phyloP scores from a whole-genome alignment of 2,113 vertebrate genomes.

The Vulpes ferrilata region DNA sequence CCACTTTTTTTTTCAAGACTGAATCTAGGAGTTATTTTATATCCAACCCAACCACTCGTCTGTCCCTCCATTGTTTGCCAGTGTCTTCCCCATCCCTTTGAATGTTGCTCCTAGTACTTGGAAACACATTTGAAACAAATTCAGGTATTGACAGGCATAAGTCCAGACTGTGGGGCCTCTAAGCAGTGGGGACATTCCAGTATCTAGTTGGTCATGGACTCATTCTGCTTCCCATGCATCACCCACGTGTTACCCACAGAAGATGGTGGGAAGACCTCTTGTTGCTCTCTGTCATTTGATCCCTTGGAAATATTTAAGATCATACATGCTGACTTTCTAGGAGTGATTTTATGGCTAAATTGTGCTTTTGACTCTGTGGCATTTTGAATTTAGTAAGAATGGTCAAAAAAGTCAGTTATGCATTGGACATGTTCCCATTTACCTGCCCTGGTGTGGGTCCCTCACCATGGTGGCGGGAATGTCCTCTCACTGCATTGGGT shows the following conservation, averaged over 20 bases:
- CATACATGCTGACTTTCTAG: not conserved
- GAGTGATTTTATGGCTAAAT: not conserved
- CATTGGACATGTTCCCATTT: not conserved
- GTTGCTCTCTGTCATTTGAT: not conserved
- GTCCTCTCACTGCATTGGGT: accelerated
- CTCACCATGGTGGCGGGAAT: no score
- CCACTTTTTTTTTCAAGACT: not conserved
- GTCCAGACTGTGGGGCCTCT: not conserved
- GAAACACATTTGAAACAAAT: not conserved
- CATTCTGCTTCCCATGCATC: not conserved
- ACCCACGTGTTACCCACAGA: not conserved
- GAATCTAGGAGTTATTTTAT: not conserved
- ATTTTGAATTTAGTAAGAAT: not conserved
- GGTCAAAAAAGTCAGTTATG: not conserved
- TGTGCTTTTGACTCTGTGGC: not conserved
- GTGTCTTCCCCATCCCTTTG: not conserved
- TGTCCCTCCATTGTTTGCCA: not conserved
- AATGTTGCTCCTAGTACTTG: not conserved
- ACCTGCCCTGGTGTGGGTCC: accelerated
- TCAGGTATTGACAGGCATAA: not conserved
- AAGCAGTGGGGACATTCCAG: not conserved
- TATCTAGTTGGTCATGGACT: not conserved
- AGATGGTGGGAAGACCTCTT: not conserved
- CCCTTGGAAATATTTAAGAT: not conserved
- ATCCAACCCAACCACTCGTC: not conserved